Evolutionary conservation across 2,888 invertebrate genomes (phyloP).

Genomic region (Pyrrhosoma nymphula): DNA sequence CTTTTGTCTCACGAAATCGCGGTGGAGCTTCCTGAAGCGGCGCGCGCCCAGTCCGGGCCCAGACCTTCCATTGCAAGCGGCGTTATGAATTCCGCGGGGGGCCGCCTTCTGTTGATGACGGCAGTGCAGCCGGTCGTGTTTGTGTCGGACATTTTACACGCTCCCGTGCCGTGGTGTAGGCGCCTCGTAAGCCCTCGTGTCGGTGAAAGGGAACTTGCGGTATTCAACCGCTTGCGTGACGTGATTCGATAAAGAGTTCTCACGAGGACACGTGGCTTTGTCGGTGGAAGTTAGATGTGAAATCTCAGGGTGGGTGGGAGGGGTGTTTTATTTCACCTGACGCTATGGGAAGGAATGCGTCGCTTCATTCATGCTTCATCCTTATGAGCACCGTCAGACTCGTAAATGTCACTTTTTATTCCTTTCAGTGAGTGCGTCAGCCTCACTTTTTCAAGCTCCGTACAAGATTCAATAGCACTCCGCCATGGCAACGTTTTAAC

Average conservation of each 20-base stretch:
- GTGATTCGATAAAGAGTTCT: background rate
- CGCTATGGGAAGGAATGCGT: no score
- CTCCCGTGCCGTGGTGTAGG: background rate
- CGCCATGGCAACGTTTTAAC: no score
- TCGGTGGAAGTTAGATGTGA: background rate
- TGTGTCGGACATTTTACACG: background rate
- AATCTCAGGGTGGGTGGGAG: background rate
- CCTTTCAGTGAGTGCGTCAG: no score
- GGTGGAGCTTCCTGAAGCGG: no score
- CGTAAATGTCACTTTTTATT: no score
- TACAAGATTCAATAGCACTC: no score
- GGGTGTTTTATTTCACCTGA: background rate
- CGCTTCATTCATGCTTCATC: background rate
- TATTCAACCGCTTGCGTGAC: background rate
- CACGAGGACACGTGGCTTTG: background rate
- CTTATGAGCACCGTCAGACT: background rate
- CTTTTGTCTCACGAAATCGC: no score
- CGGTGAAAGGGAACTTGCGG: background rate
- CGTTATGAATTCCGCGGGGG: no score
- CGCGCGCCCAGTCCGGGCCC: no score
- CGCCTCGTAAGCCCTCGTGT: background rate
- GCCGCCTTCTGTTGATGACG: no score
- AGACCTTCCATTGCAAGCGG: no score
- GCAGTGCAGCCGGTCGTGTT: background rate
- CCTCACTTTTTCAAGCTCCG: no score